Percentiles rank a stretch among this genome's conserved stretches.
Evolutionary conservation across 2,888 invertebrate genomes (phyloP).

Genomic region (Caenorhabditis zanzibari): DNA sequence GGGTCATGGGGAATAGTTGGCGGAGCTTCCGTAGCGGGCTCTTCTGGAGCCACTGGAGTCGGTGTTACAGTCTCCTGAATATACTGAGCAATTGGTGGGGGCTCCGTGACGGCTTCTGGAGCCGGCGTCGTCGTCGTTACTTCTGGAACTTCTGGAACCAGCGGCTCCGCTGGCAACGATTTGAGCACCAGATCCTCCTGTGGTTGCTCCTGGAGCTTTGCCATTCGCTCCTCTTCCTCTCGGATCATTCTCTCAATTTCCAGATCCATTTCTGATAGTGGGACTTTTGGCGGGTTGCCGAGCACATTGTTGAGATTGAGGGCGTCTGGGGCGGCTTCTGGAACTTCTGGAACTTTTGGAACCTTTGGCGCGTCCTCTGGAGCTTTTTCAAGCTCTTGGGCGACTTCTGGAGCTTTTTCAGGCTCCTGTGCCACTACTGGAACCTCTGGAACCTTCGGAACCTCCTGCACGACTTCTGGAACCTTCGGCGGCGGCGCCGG

Average conservation of each 20-base stretch:
- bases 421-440: neutral
- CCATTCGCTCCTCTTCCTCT: slow-evolving; percentile 10
- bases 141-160: neutral
- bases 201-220: neutral
- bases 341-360: neutral
- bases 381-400: neutral
- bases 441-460: slow-evolving; percentile 1
- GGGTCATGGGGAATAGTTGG: slow-evolving; percentile 22
- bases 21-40: no score
- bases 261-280: neutral
- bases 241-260: slow-evolving; percentile 19
- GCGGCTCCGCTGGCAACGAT: slow-evolving; percentile 1
- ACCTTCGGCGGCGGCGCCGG: slow-evolving; percentile 37
- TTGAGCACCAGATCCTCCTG: neutral
- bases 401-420: neutral
- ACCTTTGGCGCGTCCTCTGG: slow-evolving; percentile 11
- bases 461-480: neutral
- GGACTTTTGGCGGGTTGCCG: slow-evolving; percentile 23
- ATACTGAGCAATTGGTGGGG: slow-evolving; percentile 18
- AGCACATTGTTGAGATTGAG: slow-evolving; percentile 57
- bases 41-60: neutral
- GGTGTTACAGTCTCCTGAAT: slow-evolving; percentile 11
- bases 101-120: neutral
- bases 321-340: neutral
- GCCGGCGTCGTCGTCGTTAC: no score